Percentiles rank a stretch among this genome's conserved stretches.
phyloP scores from a whole-genome alignment of 2,888 invertebrate species.

The Parnassius mnemosyne region DNA sequence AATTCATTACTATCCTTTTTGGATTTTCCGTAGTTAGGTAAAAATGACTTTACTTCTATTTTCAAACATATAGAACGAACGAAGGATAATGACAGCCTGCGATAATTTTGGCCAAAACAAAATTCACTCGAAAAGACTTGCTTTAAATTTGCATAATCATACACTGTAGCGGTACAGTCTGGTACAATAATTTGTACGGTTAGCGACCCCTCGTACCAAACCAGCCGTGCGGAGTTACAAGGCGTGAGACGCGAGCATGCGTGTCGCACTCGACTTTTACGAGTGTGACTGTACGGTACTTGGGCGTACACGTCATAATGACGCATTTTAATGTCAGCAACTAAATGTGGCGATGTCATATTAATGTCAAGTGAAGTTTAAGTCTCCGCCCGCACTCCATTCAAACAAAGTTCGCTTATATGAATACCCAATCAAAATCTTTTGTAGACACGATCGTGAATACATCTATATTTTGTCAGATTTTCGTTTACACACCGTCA shows the following conservation, averaged over 20 bases:
- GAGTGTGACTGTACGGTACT: slow-evolving; percentile 29
- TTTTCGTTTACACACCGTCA: no score
- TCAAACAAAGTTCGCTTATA: no score
- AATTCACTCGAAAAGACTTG: slow-evolving; percentile 14
- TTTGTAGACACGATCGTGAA: no score
- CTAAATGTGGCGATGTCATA: slow-evolving; percentile 21
- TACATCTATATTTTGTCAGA: no score
- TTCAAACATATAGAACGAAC: no score
- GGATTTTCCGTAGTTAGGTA: no score
- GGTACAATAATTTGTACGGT: slow-evolving; percentile 21
- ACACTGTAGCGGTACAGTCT: slow-evolving; percentile 19
- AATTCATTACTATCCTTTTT: no score
- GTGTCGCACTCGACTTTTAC: slow-evolving; percentile 29
- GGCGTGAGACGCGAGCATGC: slow-evolving; percentile 35
- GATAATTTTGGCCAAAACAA: slow-evolving; percentile 8
- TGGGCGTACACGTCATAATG: slow-evolving; percentile 7
- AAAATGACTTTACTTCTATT: background rate
- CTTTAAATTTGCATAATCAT: slow-evolving; percentile 21
- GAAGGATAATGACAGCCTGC: background rate
- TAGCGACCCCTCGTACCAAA: slow-evolving; percentile 23
- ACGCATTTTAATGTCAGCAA: slow-evolving; percentile 23
- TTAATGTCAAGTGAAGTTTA: slow-evolving; percentile 4
- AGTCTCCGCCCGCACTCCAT: no score
- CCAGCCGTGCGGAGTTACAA: slow-evolving; percentile 31
- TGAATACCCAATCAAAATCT: no score